Percentiles rank a stretch among this genome's conserved stretches.
These are phyloP conservation scores for Grantiella picta DNA, from an alignment of 2,113 vertebrate species.

Conservation along the genomic window DNA sequence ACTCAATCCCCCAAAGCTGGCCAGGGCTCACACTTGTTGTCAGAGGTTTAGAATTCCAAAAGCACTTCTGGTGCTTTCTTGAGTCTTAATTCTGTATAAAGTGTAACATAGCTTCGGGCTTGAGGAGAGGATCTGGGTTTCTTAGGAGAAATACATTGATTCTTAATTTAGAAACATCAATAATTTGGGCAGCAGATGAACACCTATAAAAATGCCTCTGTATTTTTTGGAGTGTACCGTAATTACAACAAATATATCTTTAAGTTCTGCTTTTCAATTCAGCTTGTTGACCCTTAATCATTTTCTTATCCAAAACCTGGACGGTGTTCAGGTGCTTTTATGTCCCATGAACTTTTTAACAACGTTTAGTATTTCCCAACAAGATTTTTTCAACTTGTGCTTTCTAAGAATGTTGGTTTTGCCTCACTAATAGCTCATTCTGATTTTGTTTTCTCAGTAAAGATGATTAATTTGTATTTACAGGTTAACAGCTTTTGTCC, in stretches of 20 bases:
- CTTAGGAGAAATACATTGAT: background rate
- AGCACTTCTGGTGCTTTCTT: background rate
- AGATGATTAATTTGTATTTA: background rate
- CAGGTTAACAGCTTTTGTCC: conserved; percentile 93
- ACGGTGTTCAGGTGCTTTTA: background rate
- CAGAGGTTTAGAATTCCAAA: conserved; percentile 50
- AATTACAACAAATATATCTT: background rate
- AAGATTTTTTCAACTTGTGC: background rate
- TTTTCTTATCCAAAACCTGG: background rate
- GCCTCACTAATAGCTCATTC: background rate
- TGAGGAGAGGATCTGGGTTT: background rate
- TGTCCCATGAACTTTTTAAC: background rate
- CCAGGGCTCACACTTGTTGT: conserved; percentile 46
- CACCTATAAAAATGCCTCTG: background rate
- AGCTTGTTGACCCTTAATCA: background rate
- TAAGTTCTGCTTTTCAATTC: background rate
- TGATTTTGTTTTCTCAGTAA: background rate
- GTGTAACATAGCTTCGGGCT: background rate
- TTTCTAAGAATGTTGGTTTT: background rate
- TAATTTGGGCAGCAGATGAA: background rate
- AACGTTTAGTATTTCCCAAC: background rate
- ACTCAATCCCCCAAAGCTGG: conserved; percentile 64
- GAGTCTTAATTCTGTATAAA: background rate
- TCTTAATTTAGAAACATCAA: background rate
- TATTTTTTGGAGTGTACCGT: background rate